Evolutionary conservation across 1,140 invertebrate species (phyloP).

Genomic region (Heterodera carotae): DNA sequence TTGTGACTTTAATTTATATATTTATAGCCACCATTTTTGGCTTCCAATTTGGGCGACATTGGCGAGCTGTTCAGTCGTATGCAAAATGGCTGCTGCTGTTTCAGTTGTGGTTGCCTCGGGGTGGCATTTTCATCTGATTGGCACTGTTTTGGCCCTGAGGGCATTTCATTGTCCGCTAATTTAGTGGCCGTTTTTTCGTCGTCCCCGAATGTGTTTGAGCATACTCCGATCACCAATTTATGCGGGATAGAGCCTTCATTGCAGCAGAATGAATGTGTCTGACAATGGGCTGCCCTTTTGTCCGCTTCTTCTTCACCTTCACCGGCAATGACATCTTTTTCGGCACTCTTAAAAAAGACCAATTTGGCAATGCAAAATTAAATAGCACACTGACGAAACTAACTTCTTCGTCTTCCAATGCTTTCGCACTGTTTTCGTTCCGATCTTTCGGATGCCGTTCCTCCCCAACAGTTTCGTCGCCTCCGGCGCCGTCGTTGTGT

Average conservation of each 20-base stretch:
- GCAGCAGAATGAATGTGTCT: neutral
- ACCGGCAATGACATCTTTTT: neutral
- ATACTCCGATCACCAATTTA: slow-evolving; percentile 11
- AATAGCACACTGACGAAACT: neutral
- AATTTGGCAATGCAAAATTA: too few species aligned
- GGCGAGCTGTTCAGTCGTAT: neutral
- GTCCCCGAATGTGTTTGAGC: neutral
- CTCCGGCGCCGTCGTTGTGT: neutral
- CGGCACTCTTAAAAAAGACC: slow-evolving; percentile 8
- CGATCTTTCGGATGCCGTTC: neutral
- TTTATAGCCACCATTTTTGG: neutral
- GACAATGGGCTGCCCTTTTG: neutral
- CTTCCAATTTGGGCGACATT: slow-evolving; percentile 13
- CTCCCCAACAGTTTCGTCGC: slow-evolving; percentile 2
- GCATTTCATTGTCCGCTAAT: neutral
- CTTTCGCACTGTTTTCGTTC: neutral
- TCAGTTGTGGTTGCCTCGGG: neutral
- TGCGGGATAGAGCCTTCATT: neutral
- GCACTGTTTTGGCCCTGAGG: neutral
- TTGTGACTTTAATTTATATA: slow-evolving; percentile 31
- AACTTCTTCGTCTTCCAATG: neutral
- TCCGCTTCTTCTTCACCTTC: too few species aligned
- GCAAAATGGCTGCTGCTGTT: neutral
- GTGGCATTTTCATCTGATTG: neutral
- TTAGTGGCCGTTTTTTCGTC: neutral